A percentile compares a stretch with the other conserved stretches of the same genome.
phyloP scores from a whole-genome alignment of 2,113 vertebrate species.

The Pedionomus torquatus region DNA sequence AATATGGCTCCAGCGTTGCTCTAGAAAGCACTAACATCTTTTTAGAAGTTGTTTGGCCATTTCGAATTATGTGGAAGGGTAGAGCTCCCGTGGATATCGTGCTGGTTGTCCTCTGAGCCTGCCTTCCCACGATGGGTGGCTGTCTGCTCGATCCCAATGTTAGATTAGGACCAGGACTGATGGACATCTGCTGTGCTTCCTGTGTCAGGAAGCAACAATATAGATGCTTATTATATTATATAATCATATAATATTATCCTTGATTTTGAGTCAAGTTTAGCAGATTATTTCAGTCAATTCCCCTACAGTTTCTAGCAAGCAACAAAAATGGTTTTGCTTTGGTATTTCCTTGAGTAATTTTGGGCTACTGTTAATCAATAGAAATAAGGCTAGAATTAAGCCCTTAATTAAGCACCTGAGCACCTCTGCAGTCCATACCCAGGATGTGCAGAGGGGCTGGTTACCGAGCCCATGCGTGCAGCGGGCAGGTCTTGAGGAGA shows the following conservation, averaged over 20 bases:
- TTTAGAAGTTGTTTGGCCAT: not conserved
- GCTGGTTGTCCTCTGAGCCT: not conserved
- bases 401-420: not conserved
- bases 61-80: fast-evolving
- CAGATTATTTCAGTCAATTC: not conserved
- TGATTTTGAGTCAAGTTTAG: not conserved
- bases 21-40: not conserved
- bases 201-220: fast-evolving
- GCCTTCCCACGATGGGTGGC: fast-evolving
- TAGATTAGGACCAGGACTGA: fast-evolving
- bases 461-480: not conserved
- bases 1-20: not conserved
- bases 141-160: fast-evolving
- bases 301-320: not conserved
- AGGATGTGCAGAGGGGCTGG: not conserved
- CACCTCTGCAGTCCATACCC: not conserved
- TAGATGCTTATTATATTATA: too few species aligned
- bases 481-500: not conserved
- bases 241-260: too few species aligned
- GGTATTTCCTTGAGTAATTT: not conserved
- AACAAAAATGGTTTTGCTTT: not conserved
- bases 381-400: not conserved
- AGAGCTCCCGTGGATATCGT: fast-evolving
- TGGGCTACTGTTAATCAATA: not conserved
- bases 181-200: not conserved